Evolutionary conservation across 2,113 vertebrate genomes (phyloP).

Genomic region (Hemicordylus capensis): DNA sequence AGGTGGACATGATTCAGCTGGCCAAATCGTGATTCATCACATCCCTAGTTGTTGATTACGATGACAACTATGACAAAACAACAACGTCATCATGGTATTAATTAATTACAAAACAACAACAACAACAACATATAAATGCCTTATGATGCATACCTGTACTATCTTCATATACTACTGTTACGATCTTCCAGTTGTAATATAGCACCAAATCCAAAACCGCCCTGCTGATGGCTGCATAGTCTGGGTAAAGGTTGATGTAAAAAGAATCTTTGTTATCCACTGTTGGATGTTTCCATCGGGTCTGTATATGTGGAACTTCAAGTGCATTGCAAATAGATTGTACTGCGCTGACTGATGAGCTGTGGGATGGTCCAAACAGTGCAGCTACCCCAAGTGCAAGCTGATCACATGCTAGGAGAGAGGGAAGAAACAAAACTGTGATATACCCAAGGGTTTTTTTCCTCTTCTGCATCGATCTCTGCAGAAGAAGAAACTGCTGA

Average conservation of each 20-base stretch:
- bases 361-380: conserved; percentile 93
- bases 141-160: conserved; percentile 86
- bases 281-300: conserved; percentile 94
- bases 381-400: conserved; percentile 94
- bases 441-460: background rate
- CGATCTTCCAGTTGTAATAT: conserved; percentile 92
- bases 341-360: conserved; percentile 94
- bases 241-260: conserved; percentile 96
- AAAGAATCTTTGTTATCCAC: conserved; percentile 94
- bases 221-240: conserved; percentile 92
- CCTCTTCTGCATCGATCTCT: background rate
- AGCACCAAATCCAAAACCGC: conserved; percentile 94
- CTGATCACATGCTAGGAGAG: conserved; percentile 90
- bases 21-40: too few relatives aligned
- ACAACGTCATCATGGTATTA: background rate
- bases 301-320: conserved; percentile 98
- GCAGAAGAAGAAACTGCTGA: background rate
- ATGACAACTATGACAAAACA: background rate
- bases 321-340: conserved; percentile 98
- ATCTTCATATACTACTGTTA: conserved; percentile 97
- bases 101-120: background rate
- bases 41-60: too few relatives aligned
- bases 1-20: too few relatives aligned
- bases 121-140: background rate
- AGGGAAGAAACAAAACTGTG: background rate